A percentile compares a stretch with the other conserved stretches of the same genome.
phyloP scores from a whole-genome alignment of 2,888 invertebrate species.

The Amphipyra tragopoginis region DNA sequence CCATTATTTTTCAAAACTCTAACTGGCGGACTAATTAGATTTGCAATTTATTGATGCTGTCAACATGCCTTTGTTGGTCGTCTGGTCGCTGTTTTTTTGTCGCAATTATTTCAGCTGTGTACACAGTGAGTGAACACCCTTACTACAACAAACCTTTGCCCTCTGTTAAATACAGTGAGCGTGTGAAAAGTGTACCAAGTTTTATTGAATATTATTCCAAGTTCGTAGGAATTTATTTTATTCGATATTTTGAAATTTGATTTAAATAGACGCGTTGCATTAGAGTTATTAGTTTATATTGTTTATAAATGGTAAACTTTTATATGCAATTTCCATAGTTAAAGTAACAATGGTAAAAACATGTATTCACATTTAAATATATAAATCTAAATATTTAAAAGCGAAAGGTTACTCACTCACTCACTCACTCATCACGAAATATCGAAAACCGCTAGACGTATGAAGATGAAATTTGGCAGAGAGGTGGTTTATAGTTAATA shows the following conservation, averaged over 20 bases:
- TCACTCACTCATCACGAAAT: too few relatives aligned
- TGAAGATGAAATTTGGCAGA: too few relatives aligned
- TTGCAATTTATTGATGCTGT: too few relatives aligned
- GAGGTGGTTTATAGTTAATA: too few relatives aligned
- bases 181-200: conserved; percentile 49
- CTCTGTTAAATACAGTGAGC: conserved; percentile 34
- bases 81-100: background rate
- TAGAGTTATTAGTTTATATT: conserved; percentile 31
- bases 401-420: too few relatives aligned
- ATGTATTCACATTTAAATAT: conserved; percentile 5
- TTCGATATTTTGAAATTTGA: conserved; percentile 45
- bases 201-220: conserved; percentile 44
- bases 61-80: background rate
- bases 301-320: conserved; percentile 21
- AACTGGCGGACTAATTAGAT: too few relatives aligned
- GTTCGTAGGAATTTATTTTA: conserved; percentile 46
- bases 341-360: conserved; percentile 23
- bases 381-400: too few relatives aligned
- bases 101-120: background rate
- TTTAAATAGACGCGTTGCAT: conserved; percentile 36
- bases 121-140: conserved; percentile 26
- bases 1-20: too few relatives aligned
- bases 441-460: too few relatives aligned
- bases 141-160: conserved; percentile 31
- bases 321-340: conserved; percentile 15